These are phyloP conservation scores for Stenodera caucasica DNA, from an alignment of 2,888 invertebrate genomes.

Conservation along the genomic window DNA sequence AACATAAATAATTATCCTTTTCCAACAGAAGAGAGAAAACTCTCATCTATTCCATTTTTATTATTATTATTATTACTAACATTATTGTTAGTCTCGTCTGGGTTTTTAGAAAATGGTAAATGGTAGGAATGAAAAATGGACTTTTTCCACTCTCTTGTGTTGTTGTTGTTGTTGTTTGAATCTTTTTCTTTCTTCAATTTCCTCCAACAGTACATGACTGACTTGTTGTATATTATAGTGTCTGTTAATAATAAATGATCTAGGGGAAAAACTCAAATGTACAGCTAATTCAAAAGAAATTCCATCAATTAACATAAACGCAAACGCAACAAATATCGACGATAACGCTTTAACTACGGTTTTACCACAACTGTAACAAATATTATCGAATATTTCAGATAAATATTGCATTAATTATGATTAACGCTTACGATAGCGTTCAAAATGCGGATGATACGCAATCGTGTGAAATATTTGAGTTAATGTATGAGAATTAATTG, in stretches of 20 bases:
- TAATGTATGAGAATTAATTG: too few species aligned
- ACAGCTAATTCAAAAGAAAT: too few species aligned
- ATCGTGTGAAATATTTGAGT: too few species aligned
- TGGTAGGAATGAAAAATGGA: conserved; percentile 3
- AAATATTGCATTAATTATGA: too few species aligned
- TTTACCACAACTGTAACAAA: background rate
- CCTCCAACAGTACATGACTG: background rate
- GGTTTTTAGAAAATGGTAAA: background rate
- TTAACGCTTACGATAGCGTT: too few species aligned
- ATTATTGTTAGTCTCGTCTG: background rate
- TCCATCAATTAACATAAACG: too few species aligned
- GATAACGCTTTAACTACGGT: too few species aligned
- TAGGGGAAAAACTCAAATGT: too few species aligned
- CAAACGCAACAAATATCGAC: too few species aligned
- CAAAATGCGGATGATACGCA: too few species aligned
- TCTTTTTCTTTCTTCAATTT: background rate
- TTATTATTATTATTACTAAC: too few species aligned
- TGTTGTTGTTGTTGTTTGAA: background rate
- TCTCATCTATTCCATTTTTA: background rate
- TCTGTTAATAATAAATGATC: background rate
- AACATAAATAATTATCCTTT: background rate
- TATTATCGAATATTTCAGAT: too few species aligned
- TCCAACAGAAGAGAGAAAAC: background rate
- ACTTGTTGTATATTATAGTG: background rate
- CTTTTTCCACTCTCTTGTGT: background rate